Conservation (phyloP, 2,113 vertebrate species). For the Sigmodon hispidus region DNA sequence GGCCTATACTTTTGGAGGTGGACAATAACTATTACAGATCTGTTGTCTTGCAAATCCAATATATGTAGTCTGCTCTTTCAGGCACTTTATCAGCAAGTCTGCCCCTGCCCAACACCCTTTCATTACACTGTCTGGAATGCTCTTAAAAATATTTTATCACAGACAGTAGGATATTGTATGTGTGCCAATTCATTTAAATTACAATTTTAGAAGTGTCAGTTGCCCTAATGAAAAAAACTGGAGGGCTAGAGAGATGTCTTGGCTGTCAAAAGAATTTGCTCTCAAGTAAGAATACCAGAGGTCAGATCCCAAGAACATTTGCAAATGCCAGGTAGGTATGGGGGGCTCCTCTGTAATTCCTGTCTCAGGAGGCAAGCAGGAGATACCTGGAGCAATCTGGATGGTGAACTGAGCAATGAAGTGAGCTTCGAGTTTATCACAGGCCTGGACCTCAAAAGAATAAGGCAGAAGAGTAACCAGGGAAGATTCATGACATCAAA, state of each 20-base stretch:
- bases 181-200: neutral
- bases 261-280: neutral
- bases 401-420: neutral
- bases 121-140: neutral
- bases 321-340: neutral
- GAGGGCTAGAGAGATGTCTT: neutral
- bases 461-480: too few species aligned
- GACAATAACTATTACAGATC: neutral
- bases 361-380: neutral
- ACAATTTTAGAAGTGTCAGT: neutral
- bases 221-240: neutral
- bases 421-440: neutral
- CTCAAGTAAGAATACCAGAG: neutral
- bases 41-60: slow-evolving; percentile 28
- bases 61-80: neutral
- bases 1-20: neutral
- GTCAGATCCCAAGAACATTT: neutral
- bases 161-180: neutral
- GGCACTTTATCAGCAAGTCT: neutral
- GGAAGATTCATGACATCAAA: neutral
- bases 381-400: neutral
- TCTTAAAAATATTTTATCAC: slow-evolving; percentile 10
- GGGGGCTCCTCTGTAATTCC: neutral
- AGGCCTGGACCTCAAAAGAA: neutral
- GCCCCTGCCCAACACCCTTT: neutral